A percentile compares a stretch with the other conserved stretches of the same genome.
These are phyloP conservation scores for Xiphydria camelus DNA, from an alignment of 2,888 invertebrate species.

Conservation along the genomic window DNA sequence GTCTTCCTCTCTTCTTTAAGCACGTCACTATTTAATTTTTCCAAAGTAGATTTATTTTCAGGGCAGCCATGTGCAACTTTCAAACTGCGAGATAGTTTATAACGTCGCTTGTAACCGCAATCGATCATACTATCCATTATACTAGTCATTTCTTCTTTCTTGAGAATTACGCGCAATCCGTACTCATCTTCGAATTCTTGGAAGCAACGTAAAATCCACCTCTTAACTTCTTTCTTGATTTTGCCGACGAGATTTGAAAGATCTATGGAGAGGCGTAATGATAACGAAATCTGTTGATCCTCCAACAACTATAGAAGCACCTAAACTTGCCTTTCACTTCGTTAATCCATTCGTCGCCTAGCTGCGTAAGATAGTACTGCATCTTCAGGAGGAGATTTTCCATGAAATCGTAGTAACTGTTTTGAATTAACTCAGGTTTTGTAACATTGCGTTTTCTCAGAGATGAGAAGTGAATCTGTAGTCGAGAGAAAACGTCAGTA, in stretches of 20 bases:
- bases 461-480: conserved; percentile 18
- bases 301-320: too few species aligned
- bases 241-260: not conserved
- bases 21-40: conserved; percentile 7
- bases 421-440: not conserved
- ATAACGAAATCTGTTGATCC: too few species aligned
- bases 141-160: not conserved
- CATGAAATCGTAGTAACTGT: conserved; percentile 20
- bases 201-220: not conserved
- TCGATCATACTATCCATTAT: not conserved
- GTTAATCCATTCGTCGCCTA: conserved; percentile 18
- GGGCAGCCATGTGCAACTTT: conserved; percentile 14
- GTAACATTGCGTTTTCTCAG: conserved; percentile 2
- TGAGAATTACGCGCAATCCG: not conserved
- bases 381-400: conserved; percentile 11
- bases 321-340: conserved; percentile 22
- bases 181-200: not conserved
- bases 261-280: too few species aligned
- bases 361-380: conserved; percentile 15
- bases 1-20: conserved; percentile 12
- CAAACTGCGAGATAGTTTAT: conserved; percentile 11
- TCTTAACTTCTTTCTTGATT: not conserved
- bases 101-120: conserved; percentile 11
- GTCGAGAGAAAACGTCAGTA: not conserved
- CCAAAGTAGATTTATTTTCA: conserved; percentile 14